Evolutionary conservation across 2,888 invertebrate species (phyloP), one percentile per base, ranked within the genome.

Genomic region (Tachina lurida): DNA sequence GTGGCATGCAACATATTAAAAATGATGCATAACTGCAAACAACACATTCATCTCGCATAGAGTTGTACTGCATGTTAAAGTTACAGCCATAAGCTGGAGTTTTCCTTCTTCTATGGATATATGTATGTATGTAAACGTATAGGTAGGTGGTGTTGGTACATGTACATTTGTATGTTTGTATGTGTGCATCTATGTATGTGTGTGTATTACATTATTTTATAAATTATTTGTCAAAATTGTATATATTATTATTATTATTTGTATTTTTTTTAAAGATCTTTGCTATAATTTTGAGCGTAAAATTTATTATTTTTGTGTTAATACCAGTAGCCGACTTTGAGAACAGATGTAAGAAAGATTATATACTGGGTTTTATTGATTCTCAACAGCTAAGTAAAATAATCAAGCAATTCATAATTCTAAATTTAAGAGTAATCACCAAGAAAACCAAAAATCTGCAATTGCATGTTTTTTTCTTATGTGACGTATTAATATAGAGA

Each of bases 1-100:
- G 90, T 90, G 89, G 87, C 86, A 88, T 82, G 81, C 78, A 78
- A 73, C 84, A 86, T 43, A 74, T 63, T 63, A 60, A 71, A 78
- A 79, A 62, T 84, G 73, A 84, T 77, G 80, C 76, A 84, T 84
- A 62, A 73, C 22, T 56, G 19, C 41, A 63, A 56, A 70, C 60
- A 56, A 68, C 49, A 47, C 49, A 78, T 49, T 62, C 65, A 76
- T 70, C 52, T 73, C 22, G 5, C 73, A n/a, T 58, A 45, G 43
- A 60, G n/a, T 45, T 47, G 43, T 13, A 67, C 71, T 45, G 56
- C 75, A 47, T 56, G 70, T 82, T 45, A 68, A 74, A 41, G 10
- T 41, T 49, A 45, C 17, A 12, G 22, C 49, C 15, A 58, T 19
- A 70, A 63, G 17, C 60, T 73, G 19, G 9, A 54, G n/a, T 62